Base-by-base conservation (phyloP, 2,797 vertebrate genomes). In the Eupleurogrammus muticus region DNA sequence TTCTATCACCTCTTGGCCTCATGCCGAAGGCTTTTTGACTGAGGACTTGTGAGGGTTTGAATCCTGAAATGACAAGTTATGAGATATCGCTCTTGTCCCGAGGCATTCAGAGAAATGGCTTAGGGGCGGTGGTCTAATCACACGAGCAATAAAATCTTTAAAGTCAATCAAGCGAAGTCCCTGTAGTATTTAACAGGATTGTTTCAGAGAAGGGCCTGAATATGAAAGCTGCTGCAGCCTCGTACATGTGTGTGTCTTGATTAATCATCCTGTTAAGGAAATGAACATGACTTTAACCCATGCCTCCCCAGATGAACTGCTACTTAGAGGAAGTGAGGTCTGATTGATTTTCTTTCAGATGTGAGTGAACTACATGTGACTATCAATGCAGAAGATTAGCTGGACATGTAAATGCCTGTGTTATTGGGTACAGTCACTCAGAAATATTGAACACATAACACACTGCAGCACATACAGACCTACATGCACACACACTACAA, bases 321-420 rank as follows among this genome's bases (percentile, higher is more conserved):
- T 83, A 75, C 86, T 93, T 90, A 90, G 86, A 87, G 89, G 79
- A 87, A 83, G 73, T 80, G 88, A 83, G 80, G 84, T 74, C 66
- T 64, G 81, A 95, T 94, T 91, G 94, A 95, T 95, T 95, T 94
- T 84, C 84, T 72, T 87, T 95, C 90, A 62, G 80, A 87, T 82
- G 70, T 75, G 70, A 92, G 87, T 83, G 87, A 91, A 87, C 87
- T 89, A 83, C 87, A 87, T 66, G 85, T 34, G 34, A 75, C 85
- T 87, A 81, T 92, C 86, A 91, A 85, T 86, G 81, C 66, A 36
- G 69, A 61, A 83, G 84, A 91, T 92, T 89, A 91, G 82, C 79
- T 62, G 59, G 88, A 90, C 87, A 87, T 90, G 92, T 80, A 78
- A 87, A 89, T 70, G 80, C 55, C n/a, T 52, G 62, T 79, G 74